Evolutionary conservation across 2,888 invertebrate species (phyloP), one percentile per base, ranked within the genome.

Genomic region (Gonocerus acuteangulatus): DNA sequence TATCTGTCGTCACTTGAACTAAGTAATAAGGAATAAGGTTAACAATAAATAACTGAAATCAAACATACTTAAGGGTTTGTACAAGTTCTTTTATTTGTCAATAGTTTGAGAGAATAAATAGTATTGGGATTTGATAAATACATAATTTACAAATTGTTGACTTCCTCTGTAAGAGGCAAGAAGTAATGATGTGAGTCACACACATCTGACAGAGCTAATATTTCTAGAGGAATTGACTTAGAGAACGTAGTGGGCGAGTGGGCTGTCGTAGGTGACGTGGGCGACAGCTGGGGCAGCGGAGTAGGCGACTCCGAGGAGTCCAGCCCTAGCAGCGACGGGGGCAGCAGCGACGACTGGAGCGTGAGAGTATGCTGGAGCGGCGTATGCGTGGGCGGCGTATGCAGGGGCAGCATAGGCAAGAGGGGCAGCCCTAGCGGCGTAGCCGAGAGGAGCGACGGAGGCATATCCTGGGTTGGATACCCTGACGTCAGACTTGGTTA

Each of bases 401-500:
- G 80, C 77, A 7, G 82, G 62, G 51, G 69, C 4, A 9, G 27
- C 27, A 72, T 60, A 73, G 72, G 65, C 85, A 81, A n/a, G 85
- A 80, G 27, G 7, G 48, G 56, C 36, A 48, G 64, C 66, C 64
- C 45, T 64, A 66, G 65, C 49, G 66, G 76, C 74, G 71, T 81
- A 81, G 15, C 75, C 74, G 27, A 78, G 71, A 67, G 79, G 80
- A 68, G 79, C 79, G 60, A 76, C 72, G 73, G 80, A 82, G 9
- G 82, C 80, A 23, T 63, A 58, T 42, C 70, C 70, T 13, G 82
- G 83, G 74, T 83, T 85, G 74, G 81, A 82, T 19, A 85, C 82
- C n/a, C 85, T 80, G 27, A 85, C 80, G 70, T 85, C 84, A 21
- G 83, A 76, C 71, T 85, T 85, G 70, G 83, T 81, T 47, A 83